A percentile compares a stretch with the other conserved stretches of the same genome.
phyloP scores from a whole-genome alignment of 1,140 invertebrate genomes.

The Pentalonia nigronervosa region DNA sequence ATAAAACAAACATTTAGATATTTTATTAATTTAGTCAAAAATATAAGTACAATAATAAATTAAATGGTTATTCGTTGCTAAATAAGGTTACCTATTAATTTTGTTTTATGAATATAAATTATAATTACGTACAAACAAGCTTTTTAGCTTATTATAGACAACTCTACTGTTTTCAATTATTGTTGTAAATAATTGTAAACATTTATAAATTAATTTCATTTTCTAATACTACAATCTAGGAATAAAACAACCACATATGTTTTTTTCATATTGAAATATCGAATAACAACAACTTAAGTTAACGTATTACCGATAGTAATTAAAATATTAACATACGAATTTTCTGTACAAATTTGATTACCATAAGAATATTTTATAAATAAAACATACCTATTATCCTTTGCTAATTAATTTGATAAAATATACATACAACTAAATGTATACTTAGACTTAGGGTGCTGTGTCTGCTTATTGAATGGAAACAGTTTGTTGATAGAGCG shows the following conservation, averaged over 20 bases:
- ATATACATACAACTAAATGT: slow-evolving; percentile 1
- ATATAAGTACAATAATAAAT: not conserved
- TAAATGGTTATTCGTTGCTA: not conserved
- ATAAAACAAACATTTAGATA: not conserved
- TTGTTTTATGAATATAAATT: no score
- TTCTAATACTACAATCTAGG: not conserved
- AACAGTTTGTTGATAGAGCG: not conserved
- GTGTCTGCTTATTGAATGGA: slow-evolving; percentile 39
- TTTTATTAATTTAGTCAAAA: not conserved
- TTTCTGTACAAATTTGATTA: not conserved
- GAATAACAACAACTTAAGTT: not conserved
- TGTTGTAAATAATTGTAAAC: not conserved
- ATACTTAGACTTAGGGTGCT: not conserved
- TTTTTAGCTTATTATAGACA: no score
- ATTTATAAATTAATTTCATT: not conserved
- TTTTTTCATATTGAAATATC: not conserved
- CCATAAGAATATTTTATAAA: slow-evolving; percentile 18
- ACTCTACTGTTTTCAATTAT: not conserved
- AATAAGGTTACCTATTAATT: not conserved
- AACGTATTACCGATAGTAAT: not conserved
- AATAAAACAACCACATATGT: not conserved
- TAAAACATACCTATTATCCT: not conserved
- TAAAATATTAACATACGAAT: slow-evolving; percentile 4
- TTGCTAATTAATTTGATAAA: not conserved
- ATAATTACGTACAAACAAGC: no score